phyloP scores from a whole-genome alignment of 2,888 invertebrate genomes.

The Alloscopus bannaensis region DNA sequence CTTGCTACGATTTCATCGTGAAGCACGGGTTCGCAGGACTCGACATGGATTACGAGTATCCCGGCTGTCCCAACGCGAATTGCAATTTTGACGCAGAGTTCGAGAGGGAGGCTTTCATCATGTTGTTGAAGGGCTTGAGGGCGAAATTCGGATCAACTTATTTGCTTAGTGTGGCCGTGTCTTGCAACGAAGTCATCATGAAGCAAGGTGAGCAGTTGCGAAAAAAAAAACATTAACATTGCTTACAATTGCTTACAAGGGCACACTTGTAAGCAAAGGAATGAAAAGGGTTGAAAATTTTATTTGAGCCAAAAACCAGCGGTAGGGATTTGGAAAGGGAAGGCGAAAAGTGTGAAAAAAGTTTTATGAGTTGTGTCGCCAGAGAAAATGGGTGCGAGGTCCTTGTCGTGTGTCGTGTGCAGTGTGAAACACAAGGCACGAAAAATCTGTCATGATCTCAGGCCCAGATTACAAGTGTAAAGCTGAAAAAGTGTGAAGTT shows the following conservation, averaged over 20 bases:
- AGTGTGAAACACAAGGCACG: no score
- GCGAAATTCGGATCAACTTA: conserved; percentile 83
- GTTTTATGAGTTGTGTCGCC: conserved; percentile 7
- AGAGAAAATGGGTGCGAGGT: conserved; percentile 80
- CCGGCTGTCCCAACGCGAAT: conserved; percentile 82
- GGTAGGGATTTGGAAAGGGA: neutral
- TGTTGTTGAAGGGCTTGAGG: conserved; percentile 84
- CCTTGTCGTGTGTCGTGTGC: no score
- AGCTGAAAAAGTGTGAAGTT: no score
- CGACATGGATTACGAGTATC: conserved; percentile 78
- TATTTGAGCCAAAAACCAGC: no score
- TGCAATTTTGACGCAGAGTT: conserved; percentile 87
- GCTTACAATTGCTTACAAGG: no score
- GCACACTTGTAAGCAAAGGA: no score
- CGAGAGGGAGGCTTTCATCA: conserved; percentile 87
- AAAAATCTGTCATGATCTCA: no score
- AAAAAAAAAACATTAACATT: no score
- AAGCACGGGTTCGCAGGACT: conserved; percentile 77
- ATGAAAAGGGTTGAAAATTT: no score
- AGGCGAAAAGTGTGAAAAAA: neutral
- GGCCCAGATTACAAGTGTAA: no score
- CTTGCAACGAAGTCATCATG: conserved; percentile 88
- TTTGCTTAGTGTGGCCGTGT: conserved; percentile 88
- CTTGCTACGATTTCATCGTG: conserved; percentile 77
- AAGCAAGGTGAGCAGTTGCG: conserved; percentile 81